These are phyloP conservation scores for Sebastes iracundus DNA, from an alignment of 2,797 vertebrate genomes.

Conservation along the genomic window DNA sequence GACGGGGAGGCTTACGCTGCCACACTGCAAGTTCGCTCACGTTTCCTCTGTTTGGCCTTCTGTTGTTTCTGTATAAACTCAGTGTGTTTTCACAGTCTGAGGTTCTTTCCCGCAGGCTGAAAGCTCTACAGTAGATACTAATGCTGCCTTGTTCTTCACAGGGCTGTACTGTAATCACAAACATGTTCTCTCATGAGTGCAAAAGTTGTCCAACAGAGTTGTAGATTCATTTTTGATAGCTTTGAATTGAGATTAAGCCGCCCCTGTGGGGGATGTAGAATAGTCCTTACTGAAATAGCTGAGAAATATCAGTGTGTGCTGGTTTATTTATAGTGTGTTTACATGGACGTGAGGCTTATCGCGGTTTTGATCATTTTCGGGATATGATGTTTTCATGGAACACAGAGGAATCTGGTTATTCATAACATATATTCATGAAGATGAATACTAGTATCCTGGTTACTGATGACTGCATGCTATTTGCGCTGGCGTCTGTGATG, in stretches of 20 bases:
- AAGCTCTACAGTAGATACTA: conserved; percentile 27
- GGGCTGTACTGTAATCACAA: conserved; percentile 30
- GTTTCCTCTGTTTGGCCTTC: conserved; percentile 59
- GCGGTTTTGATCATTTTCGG: not conserved
- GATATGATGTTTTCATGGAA: not conserved
- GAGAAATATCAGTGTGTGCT: not conserved
- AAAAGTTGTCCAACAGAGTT: conserved; percentile 2
- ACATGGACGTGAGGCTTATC: not conserved
- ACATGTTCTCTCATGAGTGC: conserved; percentile 34
- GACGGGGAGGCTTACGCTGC: conserved; percentile 29
- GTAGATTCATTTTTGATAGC: conserved; percentile 21
- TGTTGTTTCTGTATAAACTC: conserved; percentile 71
- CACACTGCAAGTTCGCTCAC: conserved; percentile 62
- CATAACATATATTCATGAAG: not conserved
- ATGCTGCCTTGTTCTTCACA: conserved; percentile 36
- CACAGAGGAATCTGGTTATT: not conserved
- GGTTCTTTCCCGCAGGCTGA: conserved; percentile 50
- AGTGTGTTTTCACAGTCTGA: conserved; percentile 60
- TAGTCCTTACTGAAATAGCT: not conserved
- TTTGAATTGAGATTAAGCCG: conserved; percentile 1
- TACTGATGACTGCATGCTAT: not conserved
- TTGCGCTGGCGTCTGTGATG: not conserved
- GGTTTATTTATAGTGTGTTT: not conserved
- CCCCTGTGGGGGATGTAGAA: not conserved
- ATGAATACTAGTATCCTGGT: not conserved